Conservation (phyloP, 2,113 vertebrate species). For the Chloropsis hardwickii region DNA sequence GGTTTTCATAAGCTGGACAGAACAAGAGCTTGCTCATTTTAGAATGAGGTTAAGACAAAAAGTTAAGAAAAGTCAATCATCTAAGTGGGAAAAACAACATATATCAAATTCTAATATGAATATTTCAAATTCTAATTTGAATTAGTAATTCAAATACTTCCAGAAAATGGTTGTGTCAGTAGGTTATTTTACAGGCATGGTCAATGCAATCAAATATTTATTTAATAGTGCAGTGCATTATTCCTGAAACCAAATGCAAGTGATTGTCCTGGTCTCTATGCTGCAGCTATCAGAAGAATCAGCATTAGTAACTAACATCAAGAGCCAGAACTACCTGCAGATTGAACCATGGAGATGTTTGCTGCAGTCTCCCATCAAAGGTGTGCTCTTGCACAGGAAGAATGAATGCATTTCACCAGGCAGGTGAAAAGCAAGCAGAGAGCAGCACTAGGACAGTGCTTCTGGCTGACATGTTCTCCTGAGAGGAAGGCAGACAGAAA, state of each 20-base stretch:
- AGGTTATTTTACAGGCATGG: not conserved
- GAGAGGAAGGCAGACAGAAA: not conserved
- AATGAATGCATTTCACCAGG: not conserved
- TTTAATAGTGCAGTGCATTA: not conserved
- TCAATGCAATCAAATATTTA: not conserved
- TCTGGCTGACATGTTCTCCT: not conserved
- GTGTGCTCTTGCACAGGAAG: not conserved
- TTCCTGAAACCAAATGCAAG: not conserved
- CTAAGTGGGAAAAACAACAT: not conserved
- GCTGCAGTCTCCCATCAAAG: not conserved
- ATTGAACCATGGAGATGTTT: not conserved
- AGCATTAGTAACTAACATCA: not conserved
- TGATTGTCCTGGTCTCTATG: not conserved
- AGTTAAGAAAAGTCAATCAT: not conserved
- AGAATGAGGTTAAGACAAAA: not conserved
- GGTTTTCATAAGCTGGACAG: not conserved
- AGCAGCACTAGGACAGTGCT: not conserved
- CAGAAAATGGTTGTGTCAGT: not conserved
- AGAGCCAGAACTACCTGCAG: not conserved
- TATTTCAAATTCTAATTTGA: not conserved
- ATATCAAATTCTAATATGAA: not conserved
- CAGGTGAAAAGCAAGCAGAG: not conserved
- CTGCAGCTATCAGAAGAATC: not conserved
- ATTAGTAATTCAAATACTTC: not conserved
- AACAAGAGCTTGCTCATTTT: not conserved